Evolutionary conservation across 2,888 invertebrate species (phyloP).

Genomic region (Dioctria rufipes): DNA sequence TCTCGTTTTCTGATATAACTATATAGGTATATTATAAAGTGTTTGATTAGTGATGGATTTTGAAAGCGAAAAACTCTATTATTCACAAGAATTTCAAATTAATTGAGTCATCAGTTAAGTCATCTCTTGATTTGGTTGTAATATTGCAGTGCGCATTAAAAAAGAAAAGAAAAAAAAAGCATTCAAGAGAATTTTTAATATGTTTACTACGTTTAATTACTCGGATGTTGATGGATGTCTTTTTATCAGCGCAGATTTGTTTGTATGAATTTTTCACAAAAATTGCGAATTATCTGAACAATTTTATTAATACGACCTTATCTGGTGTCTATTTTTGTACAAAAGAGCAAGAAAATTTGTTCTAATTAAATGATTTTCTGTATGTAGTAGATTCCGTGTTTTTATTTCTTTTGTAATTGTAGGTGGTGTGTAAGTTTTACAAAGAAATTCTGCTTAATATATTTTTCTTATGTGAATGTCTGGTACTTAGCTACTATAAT

Average conservation of each 20-base stretch:
- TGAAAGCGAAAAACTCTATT: constrained; percentile 5
- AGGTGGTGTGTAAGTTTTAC: too few species aligned
- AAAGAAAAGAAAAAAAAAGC: neutral
- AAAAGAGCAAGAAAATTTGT: constrained; percentile 7
- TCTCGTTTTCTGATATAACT: constrained; percentile 23
- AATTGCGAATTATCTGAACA: constrained; percentile 30
- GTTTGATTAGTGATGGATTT: neutral
- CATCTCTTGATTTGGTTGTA: constrained; percentile 43
- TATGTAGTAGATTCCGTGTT: too few species aligned
- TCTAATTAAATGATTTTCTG: constrained; percentile 5
- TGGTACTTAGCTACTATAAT: too few species aligned
- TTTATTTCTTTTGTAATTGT: too few species aligned
- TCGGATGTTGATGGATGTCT: too few species aligned
- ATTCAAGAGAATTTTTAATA: too few species aligned
- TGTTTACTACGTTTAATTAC: too few species aligned
- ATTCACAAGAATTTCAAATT: constrained; percentile 34
- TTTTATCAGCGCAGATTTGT: constrained; percentile 9
- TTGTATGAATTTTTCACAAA: constrained; percentile 25
- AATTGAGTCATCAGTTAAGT: constrained; percentile 50
- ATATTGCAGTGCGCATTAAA: neutral
- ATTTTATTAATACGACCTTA: constrained; percentile 35
- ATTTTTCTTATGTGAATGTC: too few species aligned
- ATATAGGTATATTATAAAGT: neutral
- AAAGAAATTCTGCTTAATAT: too few species aligned
- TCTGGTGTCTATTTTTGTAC: constrained; percentile 21